Evolutionary conservation across 2,888 invertebrate species (phyloP).

Genomic region (Amblyteles armatorius): DNA sequence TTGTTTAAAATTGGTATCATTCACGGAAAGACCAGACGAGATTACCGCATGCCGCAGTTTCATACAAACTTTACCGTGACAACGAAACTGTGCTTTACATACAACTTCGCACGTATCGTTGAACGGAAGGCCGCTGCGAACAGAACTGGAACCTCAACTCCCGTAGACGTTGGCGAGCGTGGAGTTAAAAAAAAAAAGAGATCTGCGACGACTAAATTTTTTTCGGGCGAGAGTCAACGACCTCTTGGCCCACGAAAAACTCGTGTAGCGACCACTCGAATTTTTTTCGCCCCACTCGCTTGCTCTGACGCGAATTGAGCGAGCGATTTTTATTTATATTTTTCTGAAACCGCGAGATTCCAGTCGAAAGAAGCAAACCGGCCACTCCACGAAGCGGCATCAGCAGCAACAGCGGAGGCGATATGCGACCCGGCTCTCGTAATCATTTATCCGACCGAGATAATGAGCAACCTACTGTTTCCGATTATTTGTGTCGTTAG

Average conservation of each 20-base stretch:
- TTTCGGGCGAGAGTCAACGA: constrained; percentile 31
- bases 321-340: constrained; percentile 11
- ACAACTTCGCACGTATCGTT: constrained; percentile 44
- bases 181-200: constrained; percentile 22
- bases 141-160: neutral
- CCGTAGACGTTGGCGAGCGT: constrained; percentile 9
- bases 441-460: constrained; percentile 44
- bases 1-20: neutral
- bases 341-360: neutral
- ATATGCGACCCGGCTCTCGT: constrained; percentile 45
- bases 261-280: neutral
- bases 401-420: neutral
- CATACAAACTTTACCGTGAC: constrained; percentile 18
- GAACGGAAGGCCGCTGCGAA: constrained; percentile 18
- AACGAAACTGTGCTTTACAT: constrained; percentile 29
- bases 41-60: constrained; percentile 14
- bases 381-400: neutral
- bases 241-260: constrained; percentile 22
- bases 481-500: constrained; percentile 44
- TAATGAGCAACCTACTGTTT: constrained; percentile 10
- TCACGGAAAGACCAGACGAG: neutral
- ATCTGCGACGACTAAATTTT: constrained; percentile 37
- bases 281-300: neutral
- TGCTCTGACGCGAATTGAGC: neutral
- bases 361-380: neutral